Percentiles rank a stretch among this genome's conserved stretches.
Conservation (phyloP, 2,888 invertebrate species). For the Iphiclides podalirius region DNA sequence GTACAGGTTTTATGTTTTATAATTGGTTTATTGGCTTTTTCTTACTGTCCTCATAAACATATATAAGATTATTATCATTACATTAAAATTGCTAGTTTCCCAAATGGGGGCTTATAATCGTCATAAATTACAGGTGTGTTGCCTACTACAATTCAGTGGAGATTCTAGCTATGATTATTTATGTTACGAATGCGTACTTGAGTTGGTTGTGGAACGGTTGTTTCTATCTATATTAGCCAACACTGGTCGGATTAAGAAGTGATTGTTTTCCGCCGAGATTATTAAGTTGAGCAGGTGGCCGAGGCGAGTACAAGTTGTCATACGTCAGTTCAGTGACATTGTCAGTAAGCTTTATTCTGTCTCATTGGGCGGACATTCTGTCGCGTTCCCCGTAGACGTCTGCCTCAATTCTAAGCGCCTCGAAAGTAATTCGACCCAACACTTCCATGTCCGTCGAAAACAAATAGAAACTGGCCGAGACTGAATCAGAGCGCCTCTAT, state of each 20-base stretch:
- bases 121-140: too few species aligned
- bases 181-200: too few species aligned
- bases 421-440: conserved; percentile 20
- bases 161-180: too few species aligned
- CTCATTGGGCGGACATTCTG: conserved; percentile 14
- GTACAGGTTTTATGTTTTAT: background rate
- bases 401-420: conserved; percentile 12
- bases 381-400: conserved; percentile 11
- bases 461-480: conserved; percentile 8
- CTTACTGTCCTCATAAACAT: background rate
- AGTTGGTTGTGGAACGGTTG: too few species aligned
- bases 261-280: conserved; percentile 1
- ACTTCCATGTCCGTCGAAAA: conserved; percentile 18
- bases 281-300: conserved; percentile 4
- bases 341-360: conserved; percentile 22
- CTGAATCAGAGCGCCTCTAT: conserved; percentile 3
- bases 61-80: background rate
- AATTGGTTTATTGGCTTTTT: background rate
- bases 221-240: too few species aligned
- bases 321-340: conserved; percentile 16
- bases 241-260: conserved; percentile 5
- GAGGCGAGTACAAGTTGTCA: conserved; percentile 4
- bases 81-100: background rate
- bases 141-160: too few species aligned
- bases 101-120: too few species aligned